phyloP scores from a whole-genome alignment of 1,140 invertebrate species.

The Agrilus planipennis region DNA sequence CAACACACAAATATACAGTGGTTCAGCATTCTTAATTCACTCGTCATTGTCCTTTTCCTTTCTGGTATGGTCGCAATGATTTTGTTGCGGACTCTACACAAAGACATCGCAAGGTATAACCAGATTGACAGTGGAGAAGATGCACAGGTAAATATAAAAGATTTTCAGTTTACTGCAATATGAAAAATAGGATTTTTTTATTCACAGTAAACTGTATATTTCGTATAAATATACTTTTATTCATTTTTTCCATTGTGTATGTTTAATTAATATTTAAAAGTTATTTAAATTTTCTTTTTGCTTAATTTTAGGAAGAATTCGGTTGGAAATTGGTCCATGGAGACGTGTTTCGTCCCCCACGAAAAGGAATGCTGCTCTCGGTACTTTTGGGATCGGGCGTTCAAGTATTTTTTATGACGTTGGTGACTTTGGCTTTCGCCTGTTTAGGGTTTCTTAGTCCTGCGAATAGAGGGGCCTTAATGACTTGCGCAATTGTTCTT shows the following conservation, averaged over 20 bases:
- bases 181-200: background rate
- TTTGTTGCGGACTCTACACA: conserved; percentile 89
- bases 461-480: conserved; percentile 93
- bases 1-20: conserved; percentile 98
- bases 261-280: background rate
- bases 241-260: too few species aligned
- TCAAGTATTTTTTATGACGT: conserved; percentile 74
- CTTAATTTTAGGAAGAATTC: conserved; percentile 77
- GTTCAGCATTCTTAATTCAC: conserved; percentile 89
- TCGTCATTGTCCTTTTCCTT: conserved; percentile 79
- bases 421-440: conserved; percentile 82
- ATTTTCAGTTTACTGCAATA: conserved; percentile 2
- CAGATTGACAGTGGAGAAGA: conserved; percentile 94
- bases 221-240: too few species aligned
- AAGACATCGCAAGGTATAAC: conserved; percentile 98
- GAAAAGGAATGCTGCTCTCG: conserved; percentile 91
- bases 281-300: too few species aligned
- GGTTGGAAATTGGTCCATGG: conserved; percentile 98
- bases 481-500: conserved; percentile 94
- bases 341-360: conserved; percentile 90
- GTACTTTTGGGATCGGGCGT: conserved; percentile 90
- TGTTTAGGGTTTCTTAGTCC: conserved; percentile 96
- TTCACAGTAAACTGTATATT: too few species aligned
- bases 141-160: conserved; percentile 47
- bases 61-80: conserved; percentile 99